A percentile compares a stretch with the other conserved stretches of the same genome.
Evolutionary conservation across 2,113 vertebrate genomes (phyloP).

Genomic region (Leptobrachium leishanense): DNA sequence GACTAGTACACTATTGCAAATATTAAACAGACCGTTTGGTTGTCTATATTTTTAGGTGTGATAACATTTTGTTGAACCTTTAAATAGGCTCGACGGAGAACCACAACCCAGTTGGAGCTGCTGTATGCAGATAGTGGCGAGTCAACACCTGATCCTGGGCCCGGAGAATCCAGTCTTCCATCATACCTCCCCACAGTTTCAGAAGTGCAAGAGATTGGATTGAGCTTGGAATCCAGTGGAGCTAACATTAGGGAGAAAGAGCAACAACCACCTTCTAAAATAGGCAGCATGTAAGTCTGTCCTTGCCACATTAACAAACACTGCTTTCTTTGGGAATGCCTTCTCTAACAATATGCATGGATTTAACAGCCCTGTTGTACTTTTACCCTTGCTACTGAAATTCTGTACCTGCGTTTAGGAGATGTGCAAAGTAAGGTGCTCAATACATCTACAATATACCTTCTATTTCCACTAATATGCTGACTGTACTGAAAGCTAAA

Average conservation of each 20-base stretch:
- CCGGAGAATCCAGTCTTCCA: conserved; percentile 70
- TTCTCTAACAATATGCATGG: conserved; percentile 36
- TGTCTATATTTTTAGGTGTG: neutral
- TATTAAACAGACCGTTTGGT: too few species aligned
- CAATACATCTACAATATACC: too few species aligned
- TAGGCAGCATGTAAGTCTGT: conserved; percentile 84
- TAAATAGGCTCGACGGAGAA: conserved; percentile 87
- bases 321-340: conserved; percentile 51
- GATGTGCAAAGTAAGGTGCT: too few species aligned
- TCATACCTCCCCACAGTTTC: conserved; percentile 64
- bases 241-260: conserved; percentile 78
- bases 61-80: conserved; percentile 51
- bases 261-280: conserved; percentile 71
- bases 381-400: neutral
- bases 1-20: too few species aligned
- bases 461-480: too few species aligned
- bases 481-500: too few species aligned
- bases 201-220: conserved; percentile 70
- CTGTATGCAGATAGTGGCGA: conserved; percentile 88
- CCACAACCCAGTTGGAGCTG: conserved; percentile 95
- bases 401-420: too few species aligned
- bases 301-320: conserved; percentile 65
- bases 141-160: conserved; percentile 65
- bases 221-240: conserved; percentile 62
- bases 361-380: neutral